Evolutionary conservation across 2,797 vertebrate species (phyloP).

Genomic region (Sebastes baramenuke): DNA sequence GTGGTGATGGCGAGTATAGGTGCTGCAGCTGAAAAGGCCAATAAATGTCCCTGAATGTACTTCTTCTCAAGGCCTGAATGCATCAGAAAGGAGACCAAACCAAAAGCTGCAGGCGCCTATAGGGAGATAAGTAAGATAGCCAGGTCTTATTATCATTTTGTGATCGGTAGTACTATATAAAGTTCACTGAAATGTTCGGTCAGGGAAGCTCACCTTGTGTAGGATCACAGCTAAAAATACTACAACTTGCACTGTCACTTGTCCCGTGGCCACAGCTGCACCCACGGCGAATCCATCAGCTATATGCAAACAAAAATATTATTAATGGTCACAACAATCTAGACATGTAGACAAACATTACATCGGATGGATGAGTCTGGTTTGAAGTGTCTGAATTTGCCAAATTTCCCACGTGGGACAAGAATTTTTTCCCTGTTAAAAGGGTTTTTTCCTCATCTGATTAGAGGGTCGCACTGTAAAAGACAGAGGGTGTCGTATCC

Average conservation of each 20-base stretch:
- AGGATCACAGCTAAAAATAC: conserved; percentile 87
- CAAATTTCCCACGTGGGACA: too few species aligned
- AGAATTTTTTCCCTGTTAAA: too few species aligned
- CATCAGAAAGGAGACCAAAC: conserved; percentile 83
- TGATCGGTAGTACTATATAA: background rate
- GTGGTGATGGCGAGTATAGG: conserved; percentile 78
- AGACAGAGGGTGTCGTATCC: too few species aligned
- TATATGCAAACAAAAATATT: conserved; percentile 29
- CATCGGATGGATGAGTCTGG: background rate
- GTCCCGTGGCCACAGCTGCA: conserved; percentile 82
- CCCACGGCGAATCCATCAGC: conserved; percentile 86
- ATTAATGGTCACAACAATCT: background rate
- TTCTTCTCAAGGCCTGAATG: conserved; percentile 81
- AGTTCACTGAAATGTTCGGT: background rate
- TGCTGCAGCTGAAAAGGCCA: conserved; percentile 80
- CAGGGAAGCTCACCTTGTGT: conserved; percentile 81
- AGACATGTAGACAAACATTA: background rate
- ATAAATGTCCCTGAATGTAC: conserved; percentile 79
- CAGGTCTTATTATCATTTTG: background rate
- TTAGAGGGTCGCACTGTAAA: too few species aligned
- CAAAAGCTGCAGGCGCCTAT: conserved; percentile 83
- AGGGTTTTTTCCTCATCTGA: too few species aligned
- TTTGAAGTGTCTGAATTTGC: background rate
- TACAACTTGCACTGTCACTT: conserved; percentile 83
- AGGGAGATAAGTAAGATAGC: background rate